phyloP scores from a whole-genome alignment of 2,113 vertebrate species.

The Centrocercus urophasianus region DNA sequence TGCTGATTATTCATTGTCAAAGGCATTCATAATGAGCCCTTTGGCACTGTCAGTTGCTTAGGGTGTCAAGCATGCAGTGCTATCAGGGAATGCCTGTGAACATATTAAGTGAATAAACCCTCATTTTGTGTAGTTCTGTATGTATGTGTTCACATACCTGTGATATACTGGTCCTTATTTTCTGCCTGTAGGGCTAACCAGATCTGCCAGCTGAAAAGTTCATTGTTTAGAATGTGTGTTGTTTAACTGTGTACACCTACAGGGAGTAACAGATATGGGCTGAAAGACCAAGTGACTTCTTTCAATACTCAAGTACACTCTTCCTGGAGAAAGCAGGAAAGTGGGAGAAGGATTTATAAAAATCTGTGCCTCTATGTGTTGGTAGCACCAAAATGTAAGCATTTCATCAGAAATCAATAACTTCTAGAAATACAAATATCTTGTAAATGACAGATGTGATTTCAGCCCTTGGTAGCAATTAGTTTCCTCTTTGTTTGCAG shows the following conservation, averaged over 20 bases:
- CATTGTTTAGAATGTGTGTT: not conserved
- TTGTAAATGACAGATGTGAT: not conserved
- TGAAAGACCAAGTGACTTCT: not conserved
- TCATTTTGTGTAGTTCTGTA: no score
- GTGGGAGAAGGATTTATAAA: accelerated
- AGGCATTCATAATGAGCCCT: constrained; percentile 8
- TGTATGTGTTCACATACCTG: not conserved
- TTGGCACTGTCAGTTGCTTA: not conserved
- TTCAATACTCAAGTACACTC: not conserved
- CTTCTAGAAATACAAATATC: not conserved
- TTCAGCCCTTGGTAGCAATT: not conserved
- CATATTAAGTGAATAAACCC: not conserved
- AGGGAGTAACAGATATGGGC: not conserved
- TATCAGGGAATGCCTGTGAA: not conserved
- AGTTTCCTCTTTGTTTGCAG: not conserved
- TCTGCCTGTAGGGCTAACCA: not conserved
- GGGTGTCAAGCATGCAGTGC: not conserved
- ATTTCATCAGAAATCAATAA: not conserved
- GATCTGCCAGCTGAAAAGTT: not conserved
- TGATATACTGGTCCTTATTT: not conserved
- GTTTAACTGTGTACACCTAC: not conserved
- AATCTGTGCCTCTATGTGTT: not conserved
- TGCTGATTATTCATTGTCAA: constrained; percentile 55
- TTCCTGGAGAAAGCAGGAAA: not conserved
- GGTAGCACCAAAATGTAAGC: not conserved